Evolutionary conservation across 2,797 vertebrate species (phyloP), one percentile per base, ranked within the genome.

Genomic region (Leuciscus waleckii): DNA sequence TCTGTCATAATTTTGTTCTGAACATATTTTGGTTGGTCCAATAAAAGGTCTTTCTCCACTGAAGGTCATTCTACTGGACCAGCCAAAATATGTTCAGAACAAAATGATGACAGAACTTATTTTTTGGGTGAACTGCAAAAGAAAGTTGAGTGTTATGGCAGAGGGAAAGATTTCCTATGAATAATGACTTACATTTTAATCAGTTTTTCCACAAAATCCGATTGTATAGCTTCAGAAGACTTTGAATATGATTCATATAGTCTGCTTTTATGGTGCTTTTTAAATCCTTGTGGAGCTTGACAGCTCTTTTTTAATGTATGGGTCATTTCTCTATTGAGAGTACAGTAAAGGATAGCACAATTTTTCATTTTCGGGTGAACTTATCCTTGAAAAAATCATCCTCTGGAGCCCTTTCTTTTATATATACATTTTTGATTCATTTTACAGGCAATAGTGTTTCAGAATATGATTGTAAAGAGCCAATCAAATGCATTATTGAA

Each of bases 401-500:
- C 4, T 17, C 35, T 35, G 1, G 23, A 43, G 37, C 14, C 13
- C 51, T 61, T 73, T 63, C 7, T 37, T 65, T 65, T 74, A 75
- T 65, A 51, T 29, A 11, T 7, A 9, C 11, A 7, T 8, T 54
- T 49, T 67, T 29, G 1, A 65, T 76, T 61, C 5, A 49, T 70
- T 23, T 16, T 29, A 17, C 43, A 37, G 43, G 16, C 2, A 1
- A 8, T 54, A 58, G 56, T 70, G 49, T 41, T 70, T 70, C 16
- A 26, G 14, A 65, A 75, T 19, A 21, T 14, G 32, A 29, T 68
- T 29, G 37, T 37, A 29, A 35, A 14, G 39, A 56, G 43, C 49
- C 73, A 77, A 76, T 77, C 32, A 54, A 77, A 68, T 46, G 61
- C 11, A 19, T 77, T 69, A 43, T 78, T 78, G 26, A 78, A 84